Evolutionary conservation across 2,888 invertebrate species (phyloP).

Genomic region (Meta bourneti): DNA sequence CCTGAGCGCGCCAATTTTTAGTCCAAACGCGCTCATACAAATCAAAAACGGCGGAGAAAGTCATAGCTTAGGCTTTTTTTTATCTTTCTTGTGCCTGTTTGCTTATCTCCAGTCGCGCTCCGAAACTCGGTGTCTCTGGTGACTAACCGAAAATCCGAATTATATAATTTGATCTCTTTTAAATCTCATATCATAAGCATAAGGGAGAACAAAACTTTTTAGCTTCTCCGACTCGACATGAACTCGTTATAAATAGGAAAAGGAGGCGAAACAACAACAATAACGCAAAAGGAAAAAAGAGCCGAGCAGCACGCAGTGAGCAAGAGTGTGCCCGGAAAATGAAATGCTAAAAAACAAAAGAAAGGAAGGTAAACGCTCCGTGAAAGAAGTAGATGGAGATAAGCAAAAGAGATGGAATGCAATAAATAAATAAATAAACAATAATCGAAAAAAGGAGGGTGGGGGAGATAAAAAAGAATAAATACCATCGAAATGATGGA

Average conservation of each 20-base stretch:
- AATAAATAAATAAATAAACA: conserved; percentile 34
- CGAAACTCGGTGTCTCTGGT: conserved; percentile 54
- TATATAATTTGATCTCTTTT: conserved; percentile 76
- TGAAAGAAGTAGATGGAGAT: conserved; percentile 62
- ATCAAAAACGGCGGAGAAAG: conserved; percentile 30
- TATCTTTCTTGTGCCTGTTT: conserved; percentile 39
- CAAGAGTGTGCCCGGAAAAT: conserved; percentile 26
- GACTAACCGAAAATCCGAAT: conserved; percentile 72
- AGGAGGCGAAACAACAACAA: conserved; percentile 18
- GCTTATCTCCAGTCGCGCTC: conserved; percentile 42
- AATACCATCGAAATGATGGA: conserved; percentile 54
- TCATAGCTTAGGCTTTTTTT: conserved; percentile 19
- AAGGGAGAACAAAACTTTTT: conserved; percentile 46
- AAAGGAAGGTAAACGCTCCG: conserved; percentile 62
- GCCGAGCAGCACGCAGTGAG: conserved; percentile 17
- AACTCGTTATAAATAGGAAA: conserved; percentile 72
- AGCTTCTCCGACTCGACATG: conserved; percentile 35
- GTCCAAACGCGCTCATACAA: conserved; percentile 32
- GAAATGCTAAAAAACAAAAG: conserved; percentile 44
- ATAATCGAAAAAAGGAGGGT: neutral
- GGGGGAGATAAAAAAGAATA: conserved; percentile 21
- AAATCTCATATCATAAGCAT: conserved; percentile 73
- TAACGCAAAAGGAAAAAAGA: conserved; percentile 27
- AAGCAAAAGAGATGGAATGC: conserved; percentile 38
- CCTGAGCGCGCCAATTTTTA: conserved; percentile 68